Evolutionary conservation across 2,888 invertebrate genomes (phyloP).

Genomic region (Brenthis hecate): DNA sequence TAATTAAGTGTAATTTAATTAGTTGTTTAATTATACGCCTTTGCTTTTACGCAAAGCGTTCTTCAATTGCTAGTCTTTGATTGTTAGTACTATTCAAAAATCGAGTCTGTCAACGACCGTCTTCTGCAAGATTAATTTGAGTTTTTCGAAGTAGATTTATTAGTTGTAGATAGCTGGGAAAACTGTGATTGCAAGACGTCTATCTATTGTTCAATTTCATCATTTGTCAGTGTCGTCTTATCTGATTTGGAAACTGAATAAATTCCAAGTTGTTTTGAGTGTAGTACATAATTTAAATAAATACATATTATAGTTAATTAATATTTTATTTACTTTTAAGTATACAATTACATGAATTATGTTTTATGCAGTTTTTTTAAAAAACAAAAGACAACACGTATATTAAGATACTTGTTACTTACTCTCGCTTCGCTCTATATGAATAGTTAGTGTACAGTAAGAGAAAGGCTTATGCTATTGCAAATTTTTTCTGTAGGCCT

Average conservation of each 20-base stretch:
- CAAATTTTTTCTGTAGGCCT: too few species aligned
- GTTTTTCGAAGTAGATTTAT: conserved; percentile 72
- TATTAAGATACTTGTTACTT: too few species aligned
- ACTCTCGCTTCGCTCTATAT: too few species aligned
- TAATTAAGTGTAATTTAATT: too few species aligned
- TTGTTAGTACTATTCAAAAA: conserved; percentile 37
- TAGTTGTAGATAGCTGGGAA: conserved; percentile 56
- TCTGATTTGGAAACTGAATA: conserved; percentile 63
- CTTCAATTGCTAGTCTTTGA: conserved; percentile 17
- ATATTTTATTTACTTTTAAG: background rate
- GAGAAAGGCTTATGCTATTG: too few species aligned
- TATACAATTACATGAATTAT: too few species aligned
- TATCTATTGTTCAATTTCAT: conserved; percentile 57
- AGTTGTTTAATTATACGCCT: too few species aligned
- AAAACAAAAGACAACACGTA: too few species aligned
- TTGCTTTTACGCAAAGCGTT: background rate
- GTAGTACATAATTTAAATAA: background rate
- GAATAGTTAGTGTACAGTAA: too few species aligned
- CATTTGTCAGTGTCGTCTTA: conserved; percentile 71
- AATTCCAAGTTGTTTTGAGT: conserved; percentile 23
- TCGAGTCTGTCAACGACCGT: conserved; percentile 51
- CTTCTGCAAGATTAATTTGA: conserved; percentile 67
- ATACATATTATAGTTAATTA: background rate
- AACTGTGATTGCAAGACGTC: conserved; percentile 56
- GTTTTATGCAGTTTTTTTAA: too few species aligned